These are phyloP conservation scores for Actinostola sp. DNA, from an alignment of 92 coral and sea anemone species.

Conservation along the genomic window DNA sequence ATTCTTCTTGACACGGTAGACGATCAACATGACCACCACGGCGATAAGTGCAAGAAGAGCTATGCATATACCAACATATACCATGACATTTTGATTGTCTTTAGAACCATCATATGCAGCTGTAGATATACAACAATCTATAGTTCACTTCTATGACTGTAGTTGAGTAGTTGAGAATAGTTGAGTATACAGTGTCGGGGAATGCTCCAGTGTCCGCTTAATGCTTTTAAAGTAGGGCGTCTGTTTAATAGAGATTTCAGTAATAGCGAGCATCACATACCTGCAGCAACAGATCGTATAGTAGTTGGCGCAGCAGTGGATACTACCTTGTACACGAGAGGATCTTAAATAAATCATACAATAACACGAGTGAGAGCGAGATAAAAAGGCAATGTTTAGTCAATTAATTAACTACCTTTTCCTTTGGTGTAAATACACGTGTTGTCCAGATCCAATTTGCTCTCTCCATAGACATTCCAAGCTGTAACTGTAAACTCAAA, in stretches of 20 bases:
- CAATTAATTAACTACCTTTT: constrained; percentile 17
- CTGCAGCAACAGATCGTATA: not conserved
- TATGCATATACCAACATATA: constrained; percentile 14
- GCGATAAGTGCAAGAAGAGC: constrained; percentile 13
- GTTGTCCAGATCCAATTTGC: constrained; percentile 24
- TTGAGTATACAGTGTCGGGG: no score
- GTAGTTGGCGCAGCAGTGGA: no score
- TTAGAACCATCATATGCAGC: not conserved
- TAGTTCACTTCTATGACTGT: no score
- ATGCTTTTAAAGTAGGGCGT: no score
- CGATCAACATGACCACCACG: constrained; percentile 1
- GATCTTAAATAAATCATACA: constrained; percentile 16
- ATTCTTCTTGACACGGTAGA: not conserved
- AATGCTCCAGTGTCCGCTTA: no score
- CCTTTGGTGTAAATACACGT: constrained; percentile 21
- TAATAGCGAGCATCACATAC: not conserved
- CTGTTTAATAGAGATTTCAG: no score
- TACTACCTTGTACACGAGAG: not conserved
- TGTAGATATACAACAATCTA: no score
- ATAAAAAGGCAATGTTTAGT: no score
- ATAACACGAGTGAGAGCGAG: no score
- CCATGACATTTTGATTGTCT: constrained; percentile 12
- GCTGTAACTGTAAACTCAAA: constrained; percentile 33
- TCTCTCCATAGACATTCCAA: constrained; percentile 35
- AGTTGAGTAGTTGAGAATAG: no score